These are phyloP conservation scores for Xestia xanthographa DNA, from an alignment of 2,888 invertebrate species.

Conservation along the genomic window DNA sequence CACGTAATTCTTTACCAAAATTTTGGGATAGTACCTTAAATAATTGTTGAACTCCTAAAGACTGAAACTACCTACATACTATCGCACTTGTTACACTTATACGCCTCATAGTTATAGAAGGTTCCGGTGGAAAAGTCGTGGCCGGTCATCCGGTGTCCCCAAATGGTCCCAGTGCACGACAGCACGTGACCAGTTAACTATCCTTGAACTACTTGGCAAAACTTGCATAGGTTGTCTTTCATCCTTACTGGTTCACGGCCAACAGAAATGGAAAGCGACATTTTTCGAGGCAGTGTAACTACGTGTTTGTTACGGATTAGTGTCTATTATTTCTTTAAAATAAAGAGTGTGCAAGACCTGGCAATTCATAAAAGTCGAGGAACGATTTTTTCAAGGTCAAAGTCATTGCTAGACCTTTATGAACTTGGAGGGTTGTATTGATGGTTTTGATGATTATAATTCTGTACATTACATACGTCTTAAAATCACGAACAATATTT, in stretches of 20 bases:
- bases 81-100: not conserved
- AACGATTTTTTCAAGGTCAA: too few species aligned
- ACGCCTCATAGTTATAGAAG: not conserved
- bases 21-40: not conserved
- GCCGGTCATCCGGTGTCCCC: not conserved
- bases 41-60: too few species aligned
- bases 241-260: conserved; percentile 46
- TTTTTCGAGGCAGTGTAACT: not conserved
- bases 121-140: conserved; percentile 12
- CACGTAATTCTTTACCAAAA: not conserved
- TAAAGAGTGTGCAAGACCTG: not conserved
- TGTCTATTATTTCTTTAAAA: not conserved
- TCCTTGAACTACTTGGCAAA: conserved; percentile 50
- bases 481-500: too few species aligned
- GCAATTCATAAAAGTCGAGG: too few species aligned
- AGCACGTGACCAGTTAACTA: conserved; percentile 13
- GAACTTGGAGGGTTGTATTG: too few species aligned
- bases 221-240: conserved; percentile 21
- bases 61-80: not conserved
- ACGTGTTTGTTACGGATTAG: not conserved
- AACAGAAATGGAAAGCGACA: conserved; percentile 27
- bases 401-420: too few species aligned
- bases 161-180: conserved; percentile 15
- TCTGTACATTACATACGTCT: too few species aligned
- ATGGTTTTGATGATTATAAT: too few species aligned